Conservation (phyloP, 1,140 invertebrate species). For the Ceratina calcarata region DNA sequence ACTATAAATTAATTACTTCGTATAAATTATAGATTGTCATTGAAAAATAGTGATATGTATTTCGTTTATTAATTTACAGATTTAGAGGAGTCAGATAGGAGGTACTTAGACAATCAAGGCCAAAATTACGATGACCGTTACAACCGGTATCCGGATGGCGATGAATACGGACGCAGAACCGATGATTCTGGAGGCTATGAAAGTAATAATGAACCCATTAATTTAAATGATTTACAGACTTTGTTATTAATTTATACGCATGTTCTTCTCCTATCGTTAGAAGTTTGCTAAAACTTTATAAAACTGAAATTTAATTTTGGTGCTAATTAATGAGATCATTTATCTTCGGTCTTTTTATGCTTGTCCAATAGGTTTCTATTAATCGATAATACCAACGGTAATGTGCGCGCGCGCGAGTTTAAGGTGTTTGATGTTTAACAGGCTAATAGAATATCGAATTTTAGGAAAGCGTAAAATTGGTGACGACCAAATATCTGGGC, state of each 20-base stretch:
- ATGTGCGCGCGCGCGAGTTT: constrained; percentile 35
- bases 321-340: constrained; percentile 37
- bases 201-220: constrained; percentile 4
- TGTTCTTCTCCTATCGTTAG: too few relatives aligned
- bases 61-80: neutral
- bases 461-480: neutral
- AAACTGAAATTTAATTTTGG: neutral
- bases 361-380: constrained; percentile 47
- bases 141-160: constrained; percentile 17
- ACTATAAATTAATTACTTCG: too few relatives aligned
- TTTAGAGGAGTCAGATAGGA: constrained; percentile 35
- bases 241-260: too few relatives aligned
- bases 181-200: neutral
- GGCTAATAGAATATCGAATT: neutral
- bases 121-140: constrained; percentile 3
- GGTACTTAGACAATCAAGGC: constrained; percentile 15
- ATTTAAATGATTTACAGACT: neutral
- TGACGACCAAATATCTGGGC: neutral
- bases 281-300: too few relatives aligned
- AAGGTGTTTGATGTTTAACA: constrained; percentile 29
- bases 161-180: constrained; percentile 10
- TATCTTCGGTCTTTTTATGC: constrained; percentile 18
- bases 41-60: neutral
- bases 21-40: too few relatives aligned
- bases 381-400: constrained; percentile 36